Evolutionary conservation across 2,113 vertebrate species (phyloP).

Genomic region (Coreoperca whiteheadi): DNA sequence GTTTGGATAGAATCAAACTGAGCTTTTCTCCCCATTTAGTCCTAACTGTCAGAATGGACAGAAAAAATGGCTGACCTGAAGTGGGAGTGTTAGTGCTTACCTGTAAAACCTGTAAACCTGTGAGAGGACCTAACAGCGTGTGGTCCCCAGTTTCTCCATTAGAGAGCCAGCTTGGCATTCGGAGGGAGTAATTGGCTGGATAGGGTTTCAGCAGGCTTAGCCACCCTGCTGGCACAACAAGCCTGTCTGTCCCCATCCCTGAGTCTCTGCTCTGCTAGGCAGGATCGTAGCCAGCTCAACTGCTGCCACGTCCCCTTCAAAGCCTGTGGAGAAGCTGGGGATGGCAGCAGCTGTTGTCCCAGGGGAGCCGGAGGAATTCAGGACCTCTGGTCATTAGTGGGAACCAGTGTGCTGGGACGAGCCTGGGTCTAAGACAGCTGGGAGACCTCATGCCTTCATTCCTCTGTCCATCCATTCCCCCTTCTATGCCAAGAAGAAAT

Average conservation of each 20-base stretch:
- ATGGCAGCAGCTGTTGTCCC: constrained; percentile 84
- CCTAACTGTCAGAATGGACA: constrained; percentile 50
- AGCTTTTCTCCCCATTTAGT: constrained; percentile 50
- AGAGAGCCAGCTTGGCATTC: constrained; percentile 77
- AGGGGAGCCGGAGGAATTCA: constrained; percentile 73
- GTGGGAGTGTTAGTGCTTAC: constrained; percentile 56
- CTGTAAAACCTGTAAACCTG: constrained; percentile 69
- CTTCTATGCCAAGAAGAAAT: constrained; percentile 43
- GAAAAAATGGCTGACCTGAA: constrained; percentile 20
- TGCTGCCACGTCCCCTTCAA: constrained; percentile 78
- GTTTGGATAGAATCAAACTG: constrained; percentile 68
- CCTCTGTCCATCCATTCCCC: constrained; percentile 37
- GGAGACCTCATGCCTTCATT: constrained; percentile 66
- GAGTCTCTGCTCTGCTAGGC: constrained; percentile 74
- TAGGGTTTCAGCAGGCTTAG: constrained; percentile 83
- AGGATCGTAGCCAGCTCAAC: constrained; percentile 72
- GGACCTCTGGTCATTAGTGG: constrained; percentile 83
- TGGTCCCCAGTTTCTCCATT: constrained; percentile 83
- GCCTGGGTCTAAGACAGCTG: constrained; percentile 77
- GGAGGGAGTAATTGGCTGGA: constrained; percentile 83
- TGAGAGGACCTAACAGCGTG: constrained; percentile 68
- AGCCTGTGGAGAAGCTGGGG: constrained; percentile 71
- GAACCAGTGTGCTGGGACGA: constrained; percentile 74
- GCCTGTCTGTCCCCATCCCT: constrained; percentile 70
- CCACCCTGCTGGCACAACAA: constrained; percentile 83